Evolutionary conservation across 37 sponge, comb jelly and placozoan genomes (phyloP).

Genomic region (Aplysina aerophoba): DNA sequence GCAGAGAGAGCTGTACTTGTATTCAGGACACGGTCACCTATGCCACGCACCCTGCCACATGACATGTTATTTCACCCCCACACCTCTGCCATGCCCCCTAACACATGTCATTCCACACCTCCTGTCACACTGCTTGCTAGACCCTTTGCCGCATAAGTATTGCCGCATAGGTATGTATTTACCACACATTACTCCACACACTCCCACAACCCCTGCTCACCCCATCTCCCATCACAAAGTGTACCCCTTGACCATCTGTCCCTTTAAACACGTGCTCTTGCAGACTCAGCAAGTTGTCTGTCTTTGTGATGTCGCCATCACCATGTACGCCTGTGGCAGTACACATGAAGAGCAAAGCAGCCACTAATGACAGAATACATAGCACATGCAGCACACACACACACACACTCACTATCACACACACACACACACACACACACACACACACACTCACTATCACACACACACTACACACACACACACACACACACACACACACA

Average conservation of each 20-base stretch:
- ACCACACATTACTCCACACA: too few relatives aligned
- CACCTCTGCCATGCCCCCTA: too few relatives aligned
- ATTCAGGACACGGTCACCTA: too few relatives aligned
- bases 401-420: conserved; percentile 50
- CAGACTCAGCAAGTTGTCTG: conserved; percentile 82
- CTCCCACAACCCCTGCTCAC: conserved; percentile 42
- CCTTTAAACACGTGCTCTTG: conserved; percentile 83
- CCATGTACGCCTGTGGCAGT: conserved; percentile 55
- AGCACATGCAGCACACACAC: conserved; percentile 8
- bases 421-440: background rate
- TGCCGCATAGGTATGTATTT: too few relatives aligned
- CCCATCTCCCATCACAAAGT: conserved; percentile 99
- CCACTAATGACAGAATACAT: background rate
- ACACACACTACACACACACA: background rate
- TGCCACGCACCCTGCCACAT: too few relatives aligned
- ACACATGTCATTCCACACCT: too few relatives aligned
- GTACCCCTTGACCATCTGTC: conserved; percentile 80
- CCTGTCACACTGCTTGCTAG: too few relatives aligned
- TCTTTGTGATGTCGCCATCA: conserved; percentile 92
- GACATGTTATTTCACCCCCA: too few relatives aligned
- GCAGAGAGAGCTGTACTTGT: too few relatives aligned
- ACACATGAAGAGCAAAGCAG: too few relatives aligned
- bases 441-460: too few relatives aligned
- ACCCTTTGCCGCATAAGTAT: too few relatives aligned
- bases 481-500: conserved; percentile 1